Evolutionary conservation across 2,113 vertebrate genomes (phyloP), one percentile per base, ranked within the genome.

Genomic region (Macquaria australasica): DNA sequence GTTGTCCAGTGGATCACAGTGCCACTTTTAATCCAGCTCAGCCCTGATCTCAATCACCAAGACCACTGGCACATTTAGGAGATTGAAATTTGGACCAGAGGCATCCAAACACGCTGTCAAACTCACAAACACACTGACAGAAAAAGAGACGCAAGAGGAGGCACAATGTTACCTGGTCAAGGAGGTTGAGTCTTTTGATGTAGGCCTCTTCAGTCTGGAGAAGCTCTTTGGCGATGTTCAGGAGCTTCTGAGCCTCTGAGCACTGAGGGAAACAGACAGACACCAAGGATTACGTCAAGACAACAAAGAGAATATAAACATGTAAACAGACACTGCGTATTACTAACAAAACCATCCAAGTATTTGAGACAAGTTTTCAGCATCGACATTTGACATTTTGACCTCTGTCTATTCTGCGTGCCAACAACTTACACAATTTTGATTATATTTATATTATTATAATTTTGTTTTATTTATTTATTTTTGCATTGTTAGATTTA

Each of bases 181-280:
- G 95, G 71, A 99, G 97, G 94, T 99, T 96, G 56, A 99, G 96
- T 83, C 98, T 95, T 91, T 93, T 98, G 66, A 99, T 97, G 4
- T 99, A 99, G 0, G 98, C 97, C 91, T 98, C 97, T 93, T 99
- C 98, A 0, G 98, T 99, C 60, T 97, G 96, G 85, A 99, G 97
- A 48, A 99, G 97, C 81, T 99, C 98, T 75, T 96, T 97, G 87
- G 98, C 97, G 0, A 99, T 99, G 91, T 99, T 97, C 89, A 98
- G 96, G 37, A 99, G 95, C 91, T 97, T 97, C 86, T 97, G 97
- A 37, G 96, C 93, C 81, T 97, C 96, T 14, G 97, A 95, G 93
- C 95, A 96, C 97, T 98, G 91, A 83, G 28, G 56, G 16, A 90
- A 21, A 82, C n/a, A 82, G 31, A 80, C 15, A 81, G 34, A 77